Base-by-base conservation (phyloP, 2,113 vertebrate species). In the Gadus macrocephalus region DNA sequence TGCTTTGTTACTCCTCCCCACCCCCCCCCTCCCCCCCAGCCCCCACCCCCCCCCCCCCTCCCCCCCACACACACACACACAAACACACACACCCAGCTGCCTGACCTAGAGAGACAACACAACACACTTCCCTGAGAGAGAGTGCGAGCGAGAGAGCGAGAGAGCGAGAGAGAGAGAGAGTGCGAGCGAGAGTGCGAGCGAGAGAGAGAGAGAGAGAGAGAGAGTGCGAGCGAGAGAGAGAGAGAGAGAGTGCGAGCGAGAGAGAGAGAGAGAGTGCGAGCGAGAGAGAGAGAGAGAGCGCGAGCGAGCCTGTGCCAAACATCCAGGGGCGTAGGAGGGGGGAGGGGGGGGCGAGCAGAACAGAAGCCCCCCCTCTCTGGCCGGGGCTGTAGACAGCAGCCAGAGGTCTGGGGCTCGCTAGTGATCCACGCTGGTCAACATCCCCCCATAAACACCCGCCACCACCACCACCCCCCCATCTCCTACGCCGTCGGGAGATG, bases 1-100 rank as follows among this genome's bases (percentile, higher is more conserved):
- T 74, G 78, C 83, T 86, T 86, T 83, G 87, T 84, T 71, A 79
- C 68, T 53, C 69, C 62, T 69, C 65, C 71, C 62, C 64, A 28
- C 61, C 56, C 38, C n/a, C 35, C 31, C 62, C 64, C 35, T 63
- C 56, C 38, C n/a, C 35, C 31, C 6, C 55, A 15, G 28, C 3
- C 72, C 65, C 66, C 74, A 68, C 28, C 61, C 56, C 42, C 58
- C 35, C 63, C 66, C 74, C 69, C 28, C 61, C 56, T 42, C 58
- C 28, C 63, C 56, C 55, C 58, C 55, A 1, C 20, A 20, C 35
- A 85, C 83, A 72, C 77, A 87, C 77, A 88, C 85, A 83, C 77
- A 74, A 73, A 60, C 53, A 55, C 66, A 58, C 73, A 70, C 64
- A 59, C 55, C 7, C 66, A 63, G 25, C 25, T 65, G 58, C 42